Evolutionary conservation across 2,113 vertebrate genomes (phyloP).

Genomic region (Mellivora capensis): DNA sequence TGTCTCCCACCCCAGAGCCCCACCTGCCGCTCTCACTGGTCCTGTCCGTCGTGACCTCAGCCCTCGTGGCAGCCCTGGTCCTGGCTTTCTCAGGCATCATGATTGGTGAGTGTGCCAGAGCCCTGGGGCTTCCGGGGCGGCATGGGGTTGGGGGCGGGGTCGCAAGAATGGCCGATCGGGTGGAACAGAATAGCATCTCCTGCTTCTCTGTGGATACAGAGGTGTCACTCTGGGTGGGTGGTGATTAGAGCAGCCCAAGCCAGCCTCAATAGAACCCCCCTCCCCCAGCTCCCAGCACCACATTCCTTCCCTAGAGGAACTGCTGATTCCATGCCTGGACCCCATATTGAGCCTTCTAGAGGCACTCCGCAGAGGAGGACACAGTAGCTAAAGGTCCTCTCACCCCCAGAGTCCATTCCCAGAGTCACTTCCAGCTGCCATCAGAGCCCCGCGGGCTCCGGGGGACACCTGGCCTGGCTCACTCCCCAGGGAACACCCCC

Average conservation of each 20-base stretch:
- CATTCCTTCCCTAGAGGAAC: not conserved
- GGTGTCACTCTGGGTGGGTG: not conserved
- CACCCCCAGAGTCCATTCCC: not conserved
- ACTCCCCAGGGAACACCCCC: rapidly evolving
- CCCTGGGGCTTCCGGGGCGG: not conserved
- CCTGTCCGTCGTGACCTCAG: slow-evolving; percentile 95
- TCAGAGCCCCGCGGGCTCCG: not conserved
- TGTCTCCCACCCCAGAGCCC: slow-evolving; percentile 79
- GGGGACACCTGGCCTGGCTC: rapidly evolving
- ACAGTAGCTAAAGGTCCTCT: not conserved
- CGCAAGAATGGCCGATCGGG: not conserved
- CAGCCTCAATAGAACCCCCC: not conserved
- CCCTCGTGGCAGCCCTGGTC: slow-evolving; percentile 94
- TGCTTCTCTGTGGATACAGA: not conserved
- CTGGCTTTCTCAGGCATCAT: slow-evolving; percentile 97
- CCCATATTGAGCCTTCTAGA: rapidly evolving
- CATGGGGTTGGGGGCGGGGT: not conserved
- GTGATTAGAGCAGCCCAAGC: no score
- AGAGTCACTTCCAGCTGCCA: not conserved
- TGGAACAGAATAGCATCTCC: not conserved
- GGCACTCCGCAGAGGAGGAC: not conserved
- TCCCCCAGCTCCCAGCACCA: not conserved
- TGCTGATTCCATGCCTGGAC: not conserved
- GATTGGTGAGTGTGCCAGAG: slow-evolving; percentile 91
- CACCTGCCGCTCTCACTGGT: slow-evolving; percentile 89